phyloP scores from a whole-genome alignment of 2,888 invertebrate genomes.

The Pheosia gnoma region DNA sequence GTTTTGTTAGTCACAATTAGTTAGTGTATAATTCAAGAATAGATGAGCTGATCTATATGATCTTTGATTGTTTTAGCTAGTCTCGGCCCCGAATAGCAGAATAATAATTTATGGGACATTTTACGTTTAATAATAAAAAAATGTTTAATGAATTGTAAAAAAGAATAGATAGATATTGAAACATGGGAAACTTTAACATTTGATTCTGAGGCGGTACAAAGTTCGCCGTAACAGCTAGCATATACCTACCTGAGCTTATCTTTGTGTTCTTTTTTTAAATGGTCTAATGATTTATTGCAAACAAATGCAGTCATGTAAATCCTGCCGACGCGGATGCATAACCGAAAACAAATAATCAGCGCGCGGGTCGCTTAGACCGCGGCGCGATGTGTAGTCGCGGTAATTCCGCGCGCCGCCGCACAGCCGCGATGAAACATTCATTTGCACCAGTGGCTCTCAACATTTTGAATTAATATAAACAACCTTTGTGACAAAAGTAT shows the following conservation, averaged over 20 bases:
- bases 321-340: slow-evolving; percentile 11
- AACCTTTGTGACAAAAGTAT: no score
- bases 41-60: no score
- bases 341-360: slow-evolving; percentile 20
- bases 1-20: no score
- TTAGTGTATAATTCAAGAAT: no score
- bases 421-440: slow-evolving; percentile 35
- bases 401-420: slow-evolving; percentile 39
- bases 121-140: slow-evolving; percentile 2
- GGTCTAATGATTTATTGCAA: no score
- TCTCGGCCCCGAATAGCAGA: no score
- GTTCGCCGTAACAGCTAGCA: no score
- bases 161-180: background rate
- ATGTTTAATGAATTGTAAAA: background rate
- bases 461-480: background rate
- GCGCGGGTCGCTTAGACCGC: slow-evolving; percentile 12
- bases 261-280: no score
- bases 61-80: no score
- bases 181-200: no score
- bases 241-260: no score
- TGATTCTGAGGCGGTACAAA: no score
- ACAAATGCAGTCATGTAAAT: slow-evolving; percentile 17
- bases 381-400: slow-evolving; percentile 3
- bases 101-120: background rate
- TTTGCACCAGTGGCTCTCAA: slow-evolving; percentile 14